Evolutionary conservation across 2,113 vertebrate genomes (phyloP), one percentile per base, ranked within the genome.

Genomic region (Saimiri boliviensis): DNA sequence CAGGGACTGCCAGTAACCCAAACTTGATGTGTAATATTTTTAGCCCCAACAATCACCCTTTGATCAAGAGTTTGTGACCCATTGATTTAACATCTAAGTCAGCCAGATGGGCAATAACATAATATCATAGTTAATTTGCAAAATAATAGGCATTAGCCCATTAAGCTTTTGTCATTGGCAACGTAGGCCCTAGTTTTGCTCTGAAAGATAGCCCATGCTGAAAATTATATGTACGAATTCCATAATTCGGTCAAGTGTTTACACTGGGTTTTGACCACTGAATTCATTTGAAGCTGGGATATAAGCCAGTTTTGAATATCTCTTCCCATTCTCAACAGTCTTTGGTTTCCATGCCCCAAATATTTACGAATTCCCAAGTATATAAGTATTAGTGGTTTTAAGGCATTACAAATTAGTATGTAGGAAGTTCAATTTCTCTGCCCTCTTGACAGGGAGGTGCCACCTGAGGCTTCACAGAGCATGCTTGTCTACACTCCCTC

Each of bases 201-300:
- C 70, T 77, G 81, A 92, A 95, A 85, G 89, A 89, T 93, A 91
- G 71, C 80, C 71, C 79, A 42, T 49, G n/a, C 71, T 90, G 86
- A 89, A 97, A 97, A 92, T 94, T 86, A 88, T 52, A 49, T 32
- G n/a, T 42, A 96, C 85, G 92, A 54, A 93, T 96, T 96, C 66
- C 21, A 89, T 89, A 76, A 84, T 94, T 93, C 86, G 81, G 66
- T 83, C 66, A 85, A 95, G 49, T 83, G 68, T 97, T 96, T 96
- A 94, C 63, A 56, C 73, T 96, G 73, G 66, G 71, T 95, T 97
- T 93, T 96, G 94, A 97, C 77, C 91, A 91, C 85, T 37, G 93
- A 30, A 93, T 95, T 97, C 58, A 94, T 86, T 42, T 40, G 89
- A 94, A 98, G 42, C 97, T 89, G 94, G 93, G 91, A 86, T 66